These are phyloP conservation scores for Ochotona curzoniae DNA, from an alignment of 2,113 vertebrate species.

Conservation along the genomic window DNA sequence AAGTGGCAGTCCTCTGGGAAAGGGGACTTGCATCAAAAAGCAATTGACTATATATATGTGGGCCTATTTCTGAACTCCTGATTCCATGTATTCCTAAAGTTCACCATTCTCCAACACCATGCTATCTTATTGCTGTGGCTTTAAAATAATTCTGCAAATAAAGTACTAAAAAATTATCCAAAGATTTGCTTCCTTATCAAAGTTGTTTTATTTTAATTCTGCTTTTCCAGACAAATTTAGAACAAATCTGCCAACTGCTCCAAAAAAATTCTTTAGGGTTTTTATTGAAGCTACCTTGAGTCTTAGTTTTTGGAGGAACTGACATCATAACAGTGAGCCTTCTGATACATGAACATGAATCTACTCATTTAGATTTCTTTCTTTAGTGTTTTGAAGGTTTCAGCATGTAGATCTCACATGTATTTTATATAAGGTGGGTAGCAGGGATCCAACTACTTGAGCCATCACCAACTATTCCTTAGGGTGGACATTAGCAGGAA, in stretches of 20 bases:
- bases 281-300: background rate
- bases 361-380: background rate
- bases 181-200: constrained; percentile 51
- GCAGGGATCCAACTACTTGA: too few relatives aligned
- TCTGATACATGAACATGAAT: constrained; percentile 21
- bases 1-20: background rate
- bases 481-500: too few relatives aligned
- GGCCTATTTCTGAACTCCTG: constrained; percentile 42
- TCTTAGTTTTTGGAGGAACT: background rate
- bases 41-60: background rate
- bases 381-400: constrained; percentile 28
- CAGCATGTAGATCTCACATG: background rate
- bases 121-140: background rate
- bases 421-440: background rate
- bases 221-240: constrained; percentile 42
- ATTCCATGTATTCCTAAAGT: constrained; percentile 20
- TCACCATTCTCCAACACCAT: constrained; percentile 11
- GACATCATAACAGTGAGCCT: background rate
- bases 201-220: constrained; percentile 30
- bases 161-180: background rate
- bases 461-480: too few relatives aligned
- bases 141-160: constrained; percentile 52
- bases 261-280: background rate
- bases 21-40: background rate
- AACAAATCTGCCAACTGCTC: background rate